Evolutionary conservation across 1,140 invertebrate species (phyloP).

Genomic region (Macrosteles quadrilineatus): DNA sequence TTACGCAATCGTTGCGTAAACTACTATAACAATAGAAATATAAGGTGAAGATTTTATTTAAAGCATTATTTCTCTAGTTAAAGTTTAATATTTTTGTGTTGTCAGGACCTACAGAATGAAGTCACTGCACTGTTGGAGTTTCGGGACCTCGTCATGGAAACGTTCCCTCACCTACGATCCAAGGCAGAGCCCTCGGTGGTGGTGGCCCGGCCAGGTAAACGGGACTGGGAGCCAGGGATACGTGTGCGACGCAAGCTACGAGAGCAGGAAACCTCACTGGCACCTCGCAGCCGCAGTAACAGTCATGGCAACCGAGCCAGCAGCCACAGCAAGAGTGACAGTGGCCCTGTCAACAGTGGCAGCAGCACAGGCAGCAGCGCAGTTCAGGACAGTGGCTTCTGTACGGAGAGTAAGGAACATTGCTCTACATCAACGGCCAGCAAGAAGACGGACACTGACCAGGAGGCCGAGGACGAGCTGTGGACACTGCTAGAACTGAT

Average conservation of each 20-base stretch:
- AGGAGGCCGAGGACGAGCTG: constrained; percentile 74
- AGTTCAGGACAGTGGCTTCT: constrained; percentile 83
- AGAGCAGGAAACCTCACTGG: constrained; percentile 51
- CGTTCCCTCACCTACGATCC: constrained; percentile 82
- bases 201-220: constrained; percentile 25
- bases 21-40: too few relatives aligned
- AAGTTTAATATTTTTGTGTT: neutral
- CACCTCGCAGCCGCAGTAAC: constrained; percentile 64
- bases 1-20: too few relatives aligned
- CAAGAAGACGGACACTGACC: constrained; percentile 33
- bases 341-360: constrained; percentile 47
- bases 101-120: constrained; percentile 84
- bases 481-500: constrained; percentile 84
- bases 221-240: constrained; percentile 77
- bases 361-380: constrained; percentile 51
- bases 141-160: constrained; percentile 87
- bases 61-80: too few relatives aligned
- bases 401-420: constrained; percentile 68
- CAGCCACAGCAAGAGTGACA: neutral
- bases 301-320: constrained; percentile 59
- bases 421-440: constrained; percentile 52
- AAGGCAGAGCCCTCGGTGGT: constrained; percentile 63
- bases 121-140: constrained; percentile 86
- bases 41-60: neutral
- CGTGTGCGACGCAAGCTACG: constrained; percentile 67